These are phyloP conservation scores for Calephelis virginiensis DNA, from an alignment of 1,140 invertebrate species.

Conservation along the genomic window DNA sequence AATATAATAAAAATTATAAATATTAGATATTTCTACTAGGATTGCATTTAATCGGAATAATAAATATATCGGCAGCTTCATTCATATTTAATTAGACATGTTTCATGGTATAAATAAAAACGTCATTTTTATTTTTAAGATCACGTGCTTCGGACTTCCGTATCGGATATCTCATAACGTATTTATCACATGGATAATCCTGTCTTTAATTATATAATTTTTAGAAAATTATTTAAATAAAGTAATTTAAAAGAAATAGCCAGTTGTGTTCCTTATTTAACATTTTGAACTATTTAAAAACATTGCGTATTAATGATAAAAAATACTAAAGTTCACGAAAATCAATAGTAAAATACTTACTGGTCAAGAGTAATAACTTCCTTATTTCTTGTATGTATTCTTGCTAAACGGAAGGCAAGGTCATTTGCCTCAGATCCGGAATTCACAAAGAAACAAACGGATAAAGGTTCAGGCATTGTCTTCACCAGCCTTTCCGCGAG, in stretches of 20 bases:
- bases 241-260: background rate
- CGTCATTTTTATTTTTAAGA: too few relatives aligned
- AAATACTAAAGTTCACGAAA: background rate
- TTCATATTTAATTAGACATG: too few relatives aligned
- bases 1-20: too few relatives aligned
- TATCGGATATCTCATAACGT: too few relatives aligned
- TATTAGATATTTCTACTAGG: too few relatives aligned
- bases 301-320: constrained; percentile 1
- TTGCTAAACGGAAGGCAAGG: constrained; percentile 93
- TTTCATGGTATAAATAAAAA: too few relatives aligned
- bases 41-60: too few relatives aligned
- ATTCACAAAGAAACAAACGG: constrained; percentile 98
- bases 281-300: background rate
- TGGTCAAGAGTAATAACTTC: constrained; percentile 97
- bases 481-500: constrained; percentile 91
- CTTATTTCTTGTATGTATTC: constrained; percentile 91
- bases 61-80: too few relatives aligned
- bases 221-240: too few relatives aligned
- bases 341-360: constrained; percentile 83
- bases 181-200: too few relatives aligned
- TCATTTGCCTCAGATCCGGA: constrained; percentile 99
- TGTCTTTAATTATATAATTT: too few relatives aligned
- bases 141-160: too few relatives aligned
- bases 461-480: constrained; percentile 89
- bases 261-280: background rate